phyloP scores from a whole-genome alignment of 2,797 vertebrate species.

The Pseudomugil tenellus region DNA sequence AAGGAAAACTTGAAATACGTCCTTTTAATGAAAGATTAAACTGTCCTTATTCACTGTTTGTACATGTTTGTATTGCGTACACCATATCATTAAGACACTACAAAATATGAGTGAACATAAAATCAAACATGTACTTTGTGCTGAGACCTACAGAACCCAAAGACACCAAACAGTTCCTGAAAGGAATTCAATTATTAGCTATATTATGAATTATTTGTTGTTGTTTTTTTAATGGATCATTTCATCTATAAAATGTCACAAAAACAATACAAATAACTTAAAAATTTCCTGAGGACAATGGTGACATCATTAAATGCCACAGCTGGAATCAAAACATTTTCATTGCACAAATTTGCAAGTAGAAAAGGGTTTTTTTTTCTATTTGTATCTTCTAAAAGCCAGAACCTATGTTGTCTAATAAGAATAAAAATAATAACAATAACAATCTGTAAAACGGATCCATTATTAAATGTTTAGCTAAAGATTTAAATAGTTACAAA shows the following conservation, averaged over 20 bases:
- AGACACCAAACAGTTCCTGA: not conserved
- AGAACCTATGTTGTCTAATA: too few species aligned
- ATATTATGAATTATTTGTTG: not conserved
- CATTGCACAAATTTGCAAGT: not conserved
- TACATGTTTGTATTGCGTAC: not conserved
- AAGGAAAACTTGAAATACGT: conserved; percentile 68
- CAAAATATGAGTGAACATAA: conserved; percentile 13
- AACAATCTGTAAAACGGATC: not conserved
- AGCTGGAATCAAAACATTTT: not conserved
- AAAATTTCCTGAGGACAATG: not conserved
- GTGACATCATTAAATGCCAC: not conserved
- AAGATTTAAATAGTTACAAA: not conserved
- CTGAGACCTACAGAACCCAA: too few species aligned
- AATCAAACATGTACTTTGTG: too few species aligned
- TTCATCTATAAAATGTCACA: not conserved
- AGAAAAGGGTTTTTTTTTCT: too few species aligned
- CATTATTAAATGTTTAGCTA: not conserved
- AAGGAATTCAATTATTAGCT: not conserved
- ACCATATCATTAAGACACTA: not conserved
- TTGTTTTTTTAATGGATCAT: not conserved
- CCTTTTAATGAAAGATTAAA: conserved; percentile 5
- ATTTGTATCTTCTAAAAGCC: too few species aligned
- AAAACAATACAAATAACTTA: not conserved
- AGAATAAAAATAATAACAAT: too few species aligned
- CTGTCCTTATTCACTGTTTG: conserved; percentile 6